A percentile compares a stretch with the other conserved stretches of the same genome.
Evolutionary conservation across 1,140 invertebrate species (phyloP).

Genomic region (Macrobrachium rosenbergii): DNA sequence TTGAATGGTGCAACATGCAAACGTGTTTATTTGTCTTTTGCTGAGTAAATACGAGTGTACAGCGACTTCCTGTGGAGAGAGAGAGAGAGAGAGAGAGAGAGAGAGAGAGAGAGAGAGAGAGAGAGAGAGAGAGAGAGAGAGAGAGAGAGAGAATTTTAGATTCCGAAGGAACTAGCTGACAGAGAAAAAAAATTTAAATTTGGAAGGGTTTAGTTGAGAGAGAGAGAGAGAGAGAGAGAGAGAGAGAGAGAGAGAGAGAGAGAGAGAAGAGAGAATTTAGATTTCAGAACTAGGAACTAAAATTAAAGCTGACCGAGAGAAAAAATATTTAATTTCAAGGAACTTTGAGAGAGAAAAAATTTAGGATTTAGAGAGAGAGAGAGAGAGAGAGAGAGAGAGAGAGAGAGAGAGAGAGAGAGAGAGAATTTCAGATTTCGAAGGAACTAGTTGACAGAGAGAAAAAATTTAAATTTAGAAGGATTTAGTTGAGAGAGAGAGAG

Average conservation of each 20-base stretch:
- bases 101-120: constrained; percentile 42
- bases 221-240: constrained; percentile 38
- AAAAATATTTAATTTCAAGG: too few relatives aligned
- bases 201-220: background rate
- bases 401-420: background rate
- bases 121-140: constrained; percentile 3
- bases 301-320: background rate
- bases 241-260: constrained; percentile 53
- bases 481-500: too few relatives aligned
- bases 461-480: too few relatives aligned
- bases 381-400: constrained; percentile 12
- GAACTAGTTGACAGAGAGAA: too few relatives aligned
- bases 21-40: too few relatives aligned
- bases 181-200: too few relatives aligned
- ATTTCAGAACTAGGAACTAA: too few relatives aligned
- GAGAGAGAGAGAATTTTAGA: background rate
- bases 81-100: background rate
- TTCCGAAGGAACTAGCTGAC: too few relatives aligned
- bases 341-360: too few relatives aligned
- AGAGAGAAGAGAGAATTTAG: constrained; percentile 5
- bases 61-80: background rate
- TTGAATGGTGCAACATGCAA: too few relatives aligned
- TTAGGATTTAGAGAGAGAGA: background rate
- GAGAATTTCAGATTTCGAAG: background rate
- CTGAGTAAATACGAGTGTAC: too few relatives aligned